Evolutionary conservation across 1,140 invertebrate genomes (phyloP), one percentile per base, ranked within the genome.

Genomic region (Adelges cooleyi): DNA sequence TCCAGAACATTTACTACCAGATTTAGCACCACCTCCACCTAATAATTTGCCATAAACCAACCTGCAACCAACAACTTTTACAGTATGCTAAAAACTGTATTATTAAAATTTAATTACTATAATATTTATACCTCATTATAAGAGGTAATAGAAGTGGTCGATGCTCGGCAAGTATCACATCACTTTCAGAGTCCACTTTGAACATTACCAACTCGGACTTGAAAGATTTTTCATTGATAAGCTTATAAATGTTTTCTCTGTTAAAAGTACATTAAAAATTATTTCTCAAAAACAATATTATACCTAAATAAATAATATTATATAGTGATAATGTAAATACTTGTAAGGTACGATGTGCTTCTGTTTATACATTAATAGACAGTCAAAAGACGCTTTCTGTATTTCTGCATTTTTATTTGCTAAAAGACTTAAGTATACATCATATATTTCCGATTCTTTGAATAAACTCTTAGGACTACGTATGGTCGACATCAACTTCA

Each of bases 201-300:
- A 95, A 93, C 9, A 82, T 77, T 0, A 82, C 81, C 1, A 96
- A 72, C 74, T 92, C 90, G 67, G 85, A 84, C 75, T 90, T 90
- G 66, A 95, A 86, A 68, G 87, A 88, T 68, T 89, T 89, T 49
- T 95, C 91, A 72, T 93, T 86, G 0, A 95, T 80, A 17, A 95
- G 77, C 67, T 82, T 83, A 66, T 84, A 80, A 9, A 95, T 73
- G 71, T 89, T 81, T 18, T 83, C 82, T 48, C 75, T 89, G 71
- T 95, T 95, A 2, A 87, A 84, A 0, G 76, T 73, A 8, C 95
- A 68, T 69, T 81, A 83, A 70, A 89, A 86, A 49, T 84, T 80
- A 72, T 89, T 92, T 73, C 94, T 95, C 4, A 84, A 84, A 65
- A 91, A 6, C 29, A 33, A 6, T 33, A 33, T 33, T 33, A 33